Percentiles rank a stretch among this genome's conserved stretches.
Conservation (phyloP, 2,113 vertebrate genomes). For the Sitta europaea region DNA sequence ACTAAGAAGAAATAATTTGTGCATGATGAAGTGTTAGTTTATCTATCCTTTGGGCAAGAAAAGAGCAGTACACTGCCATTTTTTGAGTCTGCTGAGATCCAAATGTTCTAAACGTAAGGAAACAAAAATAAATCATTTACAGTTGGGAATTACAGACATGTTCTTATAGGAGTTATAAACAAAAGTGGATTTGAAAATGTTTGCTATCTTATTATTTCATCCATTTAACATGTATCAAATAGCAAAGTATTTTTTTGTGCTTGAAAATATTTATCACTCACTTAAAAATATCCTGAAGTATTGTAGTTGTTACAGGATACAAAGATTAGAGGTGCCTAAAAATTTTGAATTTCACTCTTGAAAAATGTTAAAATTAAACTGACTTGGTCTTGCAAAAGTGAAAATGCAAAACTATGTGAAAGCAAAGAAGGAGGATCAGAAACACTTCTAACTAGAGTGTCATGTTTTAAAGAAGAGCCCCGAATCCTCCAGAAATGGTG, state of each 20-base stretch:
- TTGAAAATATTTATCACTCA: not conserved
- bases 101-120: not conserved
- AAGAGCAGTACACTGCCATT: not conserved
- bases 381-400: not conserved
- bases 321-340: not conserved
- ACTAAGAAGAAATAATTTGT: not conserved
- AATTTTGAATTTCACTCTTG: not conserved
- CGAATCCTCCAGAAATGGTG: not conserved
- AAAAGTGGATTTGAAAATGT: not conserved
- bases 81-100: not conserved
- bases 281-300: not conserved
- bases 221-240: not conserved
- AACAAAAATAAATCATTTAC: not conserved
- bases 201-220: not conserved
- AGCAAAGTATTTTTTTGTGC: not conserved
- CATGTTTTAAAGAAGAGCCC: not conserved
- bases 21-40: constrained; percentile 23
- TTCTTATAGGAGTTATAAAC: not conserved
- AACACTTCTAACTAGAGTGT: not conserved
- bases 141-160: not conserved
- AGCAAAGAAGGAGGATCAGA: not conserved
- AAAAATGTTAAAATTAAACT: not conserved
- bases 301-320: not conserved
- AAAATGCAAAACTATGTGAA: not conserved
- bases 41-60: not conserved